Conservation (phyloP, 2,113 vertebrate genomes). For the Coracopsis vasa region DNA sequence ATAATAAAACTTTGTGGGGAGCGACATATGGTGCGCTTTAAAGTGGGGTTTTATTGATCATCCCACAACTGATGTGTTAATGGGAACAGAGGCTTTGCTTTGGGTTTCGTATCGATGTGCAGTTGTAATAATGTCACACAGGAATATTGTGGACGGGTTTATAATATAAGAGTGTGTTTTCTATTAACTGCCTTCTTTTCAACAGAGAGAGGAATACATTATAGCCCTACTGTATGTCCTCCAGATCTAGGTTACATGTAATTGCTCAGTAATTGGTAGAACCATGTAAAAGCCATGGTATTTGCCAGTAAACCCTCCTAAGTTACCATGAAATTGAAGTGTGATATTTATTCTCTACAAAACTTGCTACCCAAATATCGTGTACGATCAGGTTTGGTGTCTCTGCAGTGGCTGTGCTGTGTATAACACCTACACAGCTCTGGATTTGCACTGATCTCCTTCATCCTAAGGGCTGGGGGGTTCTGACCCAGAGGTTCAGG, state of each 20-base stretch:
- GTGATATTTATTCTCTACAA: constrained; percentile 47
- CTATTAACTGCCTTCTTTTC: constrained; percentile 8
- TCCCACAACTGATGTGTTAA: constrained; percentile 20
- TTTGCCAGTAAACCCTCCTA: constrained; percentile 58
- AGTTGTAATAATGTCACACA: constrained; percentile 32
- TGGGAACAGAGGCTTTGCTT: constrained; percentile 4
- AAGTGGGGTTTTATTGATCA: constrained; percentile 34
- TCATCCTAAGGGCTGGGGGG: fast-evolving
- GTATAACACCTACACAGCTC: fast-evolving
- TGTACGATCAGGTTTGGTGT: fast-evolving
- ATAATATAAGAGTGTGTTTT: not conserved
- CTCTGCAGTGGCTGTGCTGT: not conserved
- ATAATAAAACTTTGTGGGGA: constrained; percentile 49
- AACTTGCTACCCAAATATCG: not conserved
- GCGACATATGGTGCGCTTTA: constrained; percentile 29
- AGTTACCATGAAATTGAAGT: constrained; percentile 62
- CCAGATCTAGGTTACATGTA: constrained; percentile 54
- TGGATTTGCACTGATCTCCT: fast-evolving
- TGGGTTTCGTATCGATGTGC: not conserved
- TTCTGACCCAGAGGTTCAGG: fast-evolving
- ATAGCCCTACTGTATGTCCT: constrained; percentile 1
- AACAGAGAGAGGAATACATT: not conserved
- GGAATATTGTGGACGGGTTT: not conserved
- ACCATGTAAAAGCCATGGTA: constrained; percentile 61
- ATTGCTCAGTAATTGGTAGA: constrained; percentile 64